A percentile compares a stretch with the other conserved stretches of the same genome.
Conservation (phyloP, 1,140 invertebrate species). For the Polyergus mexicanus region DNA sequence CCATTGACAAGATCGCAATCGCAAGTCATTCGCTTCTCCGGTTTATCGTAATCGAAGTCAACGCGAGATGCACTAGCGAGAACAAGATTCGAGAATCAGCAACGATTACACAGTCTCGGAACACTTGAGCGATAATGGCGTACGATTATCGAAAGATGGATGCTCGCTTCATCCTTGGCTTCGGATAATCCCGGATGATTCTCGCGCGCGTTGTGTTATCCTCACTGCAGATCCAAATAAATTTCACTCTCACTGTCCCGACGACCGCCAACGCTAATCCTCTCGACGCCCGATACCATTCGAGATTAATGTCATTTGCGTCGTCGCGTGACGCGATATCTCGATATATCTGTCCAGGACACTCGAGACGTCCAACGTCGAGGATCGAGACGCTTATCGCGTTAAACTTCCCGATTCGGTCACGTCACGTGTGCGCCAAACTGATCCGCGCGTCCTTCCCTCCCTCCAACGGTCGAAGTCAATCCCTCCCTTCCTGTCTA, state of each 20-base stretch:
- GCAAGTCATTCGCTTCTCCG: slow-evolving; percentile 29
- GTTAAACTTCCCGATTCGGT: slow-evolving; percentile 50
- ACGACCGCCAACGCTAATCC: neutral
- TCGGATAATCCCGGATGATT: neutral
- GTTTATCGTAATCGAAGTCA: slow-evolving; percentile 10
- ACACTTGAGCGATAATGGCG: neutral
- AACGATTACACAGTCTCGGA: slow-evolving; percentile 19
- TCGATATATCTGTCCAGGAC: slow-evolving; percentile 21
- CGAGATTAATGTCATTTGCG: slow-evolving; percentile 43
- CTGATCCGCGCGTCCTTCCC: slow-evolving; percentile 64
- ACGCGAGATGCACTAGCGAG: neutral
- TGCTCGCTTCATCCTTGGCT: slow-evolving; percentile 17
- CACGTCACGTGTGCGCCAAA: slow-evolving; percentile 77
- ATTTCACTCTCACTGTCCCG: slow-evolving; percentile 36
- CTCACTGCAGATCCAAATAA: slow-evolving; percentile 46
- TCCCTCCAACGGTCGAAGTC: slow-evolving; percentile 58
- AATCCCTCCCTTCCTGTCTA: slow-evolving; percentile 48
- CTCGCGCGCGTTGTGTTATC: slow-evolving; percentile 9
- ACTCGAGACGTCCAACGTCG: slow-evolving; percentile 7
- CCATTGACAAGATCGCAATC: slow-evolving; percentile 27
- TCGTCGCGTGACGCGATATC: slow-evolving; percentile 23
- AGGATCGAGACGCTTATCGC: slow-evolving; percentile 13
- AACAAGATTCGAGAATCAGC: slow-evolving; percentile 31
- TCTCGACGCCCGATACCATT: slow-evolving; percentile 25
- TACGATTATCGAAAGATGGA: neutral